These are phyloP conservation scores for Stercorarius parasiticus DNA, from an alignment of 2,113 vertebrate genomes.

Conservation along the genomic window DNA sequence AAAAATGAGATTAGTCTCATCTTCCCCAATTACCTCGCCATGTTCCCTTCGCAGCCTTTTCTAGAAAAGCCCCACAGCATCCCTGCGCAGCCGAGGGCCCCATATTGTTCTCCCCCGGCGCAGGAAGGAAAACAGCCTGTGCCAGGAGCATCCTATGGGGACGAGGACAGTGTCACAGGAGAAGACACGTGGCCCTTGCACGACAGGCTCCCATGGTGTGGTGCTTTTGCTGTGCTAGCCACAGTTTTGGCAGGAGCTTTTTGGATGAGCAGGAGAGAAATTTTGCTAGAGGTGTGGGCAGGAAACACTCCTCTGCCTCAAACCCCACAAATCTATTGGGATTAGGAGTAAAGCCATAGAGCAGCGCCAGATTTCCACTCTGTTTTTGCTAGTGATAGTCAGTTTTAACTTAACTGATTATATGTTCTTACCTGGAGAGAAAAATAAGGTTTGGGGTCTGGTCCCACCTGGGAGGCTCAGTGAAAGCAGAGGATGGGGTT, in stretches of 20 bases:
- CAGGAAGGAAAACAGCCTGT: background rate
- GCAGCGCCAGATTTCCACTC: background rate
- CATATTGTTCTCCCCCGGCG: rapidly evolving
- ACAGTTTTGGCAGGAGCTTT: background rate
- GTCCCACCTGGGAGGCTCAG: background rate
- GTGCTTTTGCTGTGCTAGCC: background rate
- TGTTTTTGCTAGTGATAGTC: background rate
- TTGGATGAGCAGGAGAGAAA: background rate
- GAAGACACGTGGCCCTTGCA: background rate
- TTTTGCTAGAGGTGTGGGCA: background rate
- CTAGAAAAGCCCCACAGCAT: background rate
- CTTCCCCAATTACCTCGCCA: slow-evolving; percentile 5
- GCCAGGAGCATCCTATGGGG: background rate
- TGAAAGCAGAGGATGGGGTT: background rate
- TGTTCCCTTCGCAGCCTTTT: background rate
- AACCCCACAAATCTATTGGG: rapidly evolving
- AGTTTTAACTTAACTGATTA: background rate
- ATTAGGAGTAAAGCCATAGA: background rate
- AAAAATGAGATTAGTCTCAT: slow-evolving; percentile 54
- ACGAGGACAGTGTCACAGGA: rapidly evolving
- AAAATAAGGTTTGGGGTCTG: background rate
- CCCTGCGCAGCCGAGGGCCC: rapidly evolving
- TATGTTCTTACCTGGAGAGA: background rate
- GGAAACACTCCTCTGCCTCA: background rate
- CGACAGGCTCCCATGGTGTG: rapidly evolving